Percentiles rank a stretch among this genome's conserved stretches.
Evolutionary conservation across 2,113 vertebrate species (phyloP).

Genomic region (Chionis minor): DNA sequence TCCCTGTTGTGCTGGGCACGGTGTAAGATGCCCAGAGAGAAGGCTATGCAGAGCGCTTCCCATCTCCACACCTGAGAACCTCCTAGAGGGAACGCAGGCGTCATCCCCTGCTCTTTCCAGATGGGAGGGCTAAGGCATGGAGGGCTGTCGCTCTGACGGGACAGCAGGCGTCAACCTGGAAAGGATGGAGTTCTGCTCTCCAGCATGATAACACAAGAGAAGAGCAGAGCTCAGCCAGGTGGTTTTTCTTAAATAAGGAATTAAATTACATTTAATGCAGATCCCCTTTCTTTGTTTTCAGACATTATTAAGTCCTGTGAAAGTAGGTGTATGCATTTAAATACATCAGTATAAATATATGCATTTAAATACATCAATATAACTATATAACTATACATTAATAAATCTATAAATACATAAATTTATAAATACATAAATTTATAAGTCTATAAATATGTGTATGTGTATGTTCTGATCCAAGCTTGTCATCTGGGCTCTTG

Average conservation of each 20-base stretch:
- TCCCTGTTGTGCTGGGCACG: not conserved
- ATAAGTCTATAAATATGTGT: rapidly evolving
- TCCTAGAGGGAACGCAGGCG: not conserved
- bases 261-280: not conserved
- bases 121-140: not conserved
- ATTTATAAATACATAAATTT: not conserved
- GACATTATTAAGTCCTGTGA: not conserved
- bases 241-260: not conserved
- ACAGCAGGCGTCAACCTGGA: not conserved
- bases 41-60: not conserved
- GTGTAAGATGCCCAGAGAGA: not conserved
- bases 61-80: not conserved
- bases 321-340: not conserved
- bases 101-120: not conserved
- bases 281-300: not conserved
- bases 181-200: not conserved
- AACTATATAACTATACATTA: too few species aligned
- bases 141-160: not conserved
- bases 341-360: not conserved
- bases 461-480: not conserved
- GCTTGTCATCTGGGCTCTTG: not conserved
- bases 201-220: not conserved
- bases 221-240: not conserved
- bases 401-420: not conserved
- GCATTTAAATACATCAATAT: not conserved